Percentiles rank a stretch among this genome's conserved stretches.
Conservation (phyloP, 2,888 invertebrate genomes). For the Pseudococcus longispinus region DNA sequence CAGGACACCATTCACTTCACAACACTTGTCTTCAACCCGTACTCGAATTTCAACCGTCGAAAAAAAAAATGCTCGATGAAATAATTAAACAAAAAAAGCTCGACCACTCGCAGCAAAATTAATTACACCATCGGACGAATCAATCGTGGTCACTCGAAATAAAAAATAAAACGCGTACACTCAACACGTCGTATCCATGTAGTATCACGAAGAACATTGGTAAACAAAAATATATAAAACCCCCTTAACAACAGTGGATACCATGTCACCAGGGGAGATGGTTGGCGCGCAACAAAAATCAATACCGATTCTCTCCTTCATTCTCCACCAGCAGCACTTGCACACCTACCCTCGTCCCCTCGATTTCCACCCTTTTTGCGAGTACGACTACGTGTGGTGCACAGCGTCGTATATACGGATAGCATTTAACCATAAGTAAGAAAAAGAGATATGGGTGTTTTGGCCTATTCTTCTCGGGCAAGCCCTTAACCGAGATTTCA, state of each 20-base stretch:
- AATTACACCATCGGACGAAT: not conserved
- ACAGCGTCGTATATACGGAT: not conserved
- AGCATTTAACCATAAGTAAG: not conserved
- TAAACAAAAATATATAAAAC: slow-evolving; percentile 54
- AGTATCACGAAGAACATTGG: slow-evolving; percentile 49
- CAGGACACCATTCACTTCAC: not conserved
- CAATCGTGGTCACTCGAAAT: not conserved
- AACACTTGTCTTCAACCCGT: not conserved
- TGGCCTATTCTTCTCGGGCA: slow-evolving; percentile 46
- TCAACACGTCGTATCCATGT: slow-evolving; percentile 56
- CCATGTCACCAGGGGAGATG: slow-evolving; percentile 42
- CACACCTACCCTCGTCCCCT: not conserved
- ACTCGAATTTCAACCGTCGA: not conserved
- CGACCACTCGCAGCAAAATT: not conserved
- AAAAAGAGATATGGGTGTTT: slow-evolving; percentile 28
- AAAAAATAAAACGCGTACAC: slow-evolving; percentile 1
- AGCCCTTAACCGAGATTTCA: slow-evolving; percentile 53
- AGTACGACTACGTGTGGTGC: no score
- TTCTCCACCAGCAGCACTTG: not conserved
- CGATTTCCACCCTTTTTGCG: not conserved
- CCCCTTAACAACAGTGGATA: slow-evolving; percentile 41
- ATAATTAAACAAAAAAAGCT: not conserved
- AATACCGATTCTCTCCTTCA: not conserved
- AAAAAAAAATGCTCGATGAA: not conserved
- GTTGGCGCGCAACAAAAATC: slow-evolving; percentile 35